Conservation (phyloP, 1,140 invertebrate species). For the Drosophila orosa region DNA sequence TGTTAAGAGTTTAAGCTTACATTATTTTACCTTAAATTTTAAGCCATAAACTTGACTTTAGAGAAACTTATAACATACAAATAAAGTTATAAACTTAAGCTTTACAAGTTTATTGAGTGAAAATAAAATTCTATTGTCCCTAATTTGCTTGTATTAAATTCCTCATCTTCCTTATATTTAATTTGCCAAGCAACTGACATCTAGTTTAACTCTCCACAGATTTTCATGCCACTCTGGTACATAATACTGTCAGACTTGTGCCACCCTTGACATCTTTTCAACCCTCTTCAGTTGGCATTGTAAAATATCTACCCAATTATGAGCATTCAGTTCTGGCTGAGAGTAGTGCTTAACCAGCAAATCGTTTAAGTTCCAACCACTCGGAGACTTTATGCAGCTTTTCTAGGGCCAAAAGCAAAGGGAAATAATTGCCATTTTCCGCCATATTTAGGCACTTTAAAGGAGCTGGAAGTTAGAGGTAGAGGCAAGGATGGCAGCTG, state of each 20-base stretch:
- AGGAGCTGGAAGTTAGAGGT: slow-evolving; percentile 7
- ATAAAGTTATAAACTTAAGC: background rate
- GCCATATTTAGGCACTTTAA: slow-evolving; percentile 26
- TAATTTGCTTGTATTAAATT: background rate
- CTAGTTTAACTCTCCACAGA: background rate
- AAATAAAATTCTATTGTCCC: background rate
- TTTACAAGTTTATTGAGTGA: too few relatives aligned
- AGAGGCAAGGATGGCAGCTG: background rate
- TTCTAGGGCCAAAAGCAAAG: background rate
- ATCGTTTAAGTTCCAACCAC: slow-evolving; percentile 9
- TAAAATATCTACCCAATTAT: slow-evolving; percentile 28
- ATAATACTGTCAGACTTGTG: background rate
- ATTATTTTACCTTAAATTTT: background rate
- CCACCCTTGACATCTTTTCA: slow-evolving; percentile 16
- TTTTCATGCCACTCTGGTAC: background rate
- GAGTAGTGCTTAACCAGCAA: slow-evolving; percentile 20
- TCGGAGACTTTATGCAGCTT: background rate
- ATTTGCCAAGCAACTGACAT: background rate
- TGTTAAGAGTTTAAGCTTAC: background rate
- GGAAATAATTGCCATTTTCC: slow-evolving; percentile 51
- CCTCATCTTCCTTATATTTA: too few relatives aligned
- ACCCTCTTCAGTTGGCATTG: slow-evolving; percentile 17
- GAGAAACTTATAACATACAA: background rate
- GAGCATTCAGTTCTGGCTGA: slow-evolving; percentile 18
- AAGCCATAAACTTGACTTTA: too few relatives aligned